Base-by-base conservation (phyloP, 2,888 invertebrate genomes). In the Empis livida region DNA sequence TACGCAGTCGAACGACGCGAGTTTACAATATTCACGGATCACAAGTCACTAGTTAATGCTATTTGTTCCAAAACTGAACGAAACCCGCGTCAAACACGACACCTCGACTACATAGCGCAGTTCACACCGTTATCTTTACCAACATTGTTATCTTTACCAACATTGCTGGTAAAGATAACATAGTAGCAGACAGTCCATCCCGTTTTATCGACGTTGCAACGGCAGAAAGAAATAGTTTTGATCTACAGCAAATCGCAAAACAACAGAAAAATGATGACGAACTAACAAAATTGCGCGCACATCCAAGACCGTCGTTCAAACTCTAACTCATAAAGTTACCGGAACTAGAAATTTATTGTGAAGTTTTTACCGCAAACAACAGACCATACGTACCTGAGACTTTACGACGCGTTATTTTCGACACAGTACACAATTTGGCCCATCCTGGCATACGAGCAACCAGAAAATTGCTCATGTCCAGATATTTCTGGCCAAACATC, bases 401-500 rank as follows among this genome's bases (percentile, higher is more conserved):
- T 3, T 38, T 57, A 1, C 47, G 56, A 5, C 45, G 11, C 10
- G 2, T n/a, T 11, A 17, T 44, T 16, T 44, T 44, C 11, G 16
- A 35, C 13, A 30, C 5, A 16, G 11, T 47, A 10, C 27, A 47
- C 11, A 37, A 39, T 13, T 17, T 39, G 31, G 20, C 53, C 8
- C 56, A 44, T 38, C 56, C 57, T 4, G 54, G 57, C 14, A 53
- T 52, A 3, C 44, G 53, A 16, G 37, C 45, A 10, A 55, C 57
- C 9, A 32, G n/a, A 14, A 54, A 49, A 31, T 38, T 57, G 6
- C 54, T 61, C 16, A 32, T 44, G 11, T 43, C 49, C 14, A 50
- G 52, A n/a, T 61, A 56, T 39, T 53, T 59, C 8, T 60, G 60
- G 58, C 60, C 59, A 5, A 38, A 14, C 2, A 56, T 61, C 52